These are phyloP conservation scores for Paratilapia polleni DNA, from an alignment of 2,113 vertebrate genomes.

Conservation along the genomic window DNA sequence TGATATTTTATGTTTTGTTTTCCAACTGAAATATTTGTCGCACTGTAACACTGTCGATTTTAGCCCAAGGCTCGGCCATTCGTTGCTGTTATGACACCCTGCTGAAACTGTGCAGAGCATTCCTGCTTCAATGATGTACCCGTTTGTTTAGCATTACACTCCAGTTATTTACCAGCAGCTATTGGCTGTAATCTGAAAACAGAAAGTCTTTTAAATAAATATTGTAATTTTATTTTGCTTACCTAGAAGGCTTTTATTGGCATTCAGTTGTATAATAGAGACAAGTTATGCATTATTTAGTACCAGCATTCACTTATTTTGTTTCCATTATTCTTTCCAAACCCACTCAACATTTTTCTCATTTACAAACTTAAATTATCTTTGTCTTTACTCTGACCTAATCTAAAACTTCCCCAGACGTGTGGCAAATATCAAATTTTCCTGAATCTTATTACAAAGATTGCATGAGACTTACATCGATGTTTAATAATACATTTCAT, in stretches of 20 bases:
- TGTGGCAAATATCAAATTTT: not conserved
- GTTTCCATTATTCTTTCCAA: constrained; percentile 20
- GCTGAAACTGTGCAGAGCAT: not conserved
- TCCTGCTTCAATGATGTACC: not conserved
- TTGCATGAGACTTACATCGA: not conserved
- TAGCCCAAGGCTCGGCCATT: constrained; percentile 20
- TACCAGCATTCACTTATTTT: not conserved
- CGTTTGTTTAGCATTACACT: not conserved
- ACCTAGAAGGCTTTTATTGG: not conserved
- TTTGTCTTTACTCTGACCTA: not conserved
- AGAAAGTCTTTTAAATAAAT: not conserved
- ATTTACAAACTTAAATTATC: not conserved
- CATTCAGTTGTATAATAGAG: not conserved
- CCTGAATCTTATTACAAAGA: not conserved
- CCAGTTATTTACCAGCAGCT: constrained; percentile 4
- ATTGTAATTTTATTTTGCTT: not conserved
- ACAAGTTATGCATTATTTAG: constrained; percentile 4
- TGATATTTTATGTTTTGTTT: constrained; percentile 23
- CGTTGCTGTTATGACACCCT: constrained; percentile 16
- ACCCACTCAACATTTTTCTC: not conserved
- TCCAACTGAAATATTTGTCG: constrained; percentile 33
- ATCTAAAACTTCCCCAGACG: not conserved
- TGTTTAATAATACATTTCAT: not conserved
- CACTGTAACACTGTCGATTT: constrained; percentile 21
- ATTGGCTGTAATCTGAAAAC: not conserved